Evolutionary conservation across 2,113 vertebrate genomes (phyloP).

Genomic region (Halichoeres trimaculatus): DNA sequence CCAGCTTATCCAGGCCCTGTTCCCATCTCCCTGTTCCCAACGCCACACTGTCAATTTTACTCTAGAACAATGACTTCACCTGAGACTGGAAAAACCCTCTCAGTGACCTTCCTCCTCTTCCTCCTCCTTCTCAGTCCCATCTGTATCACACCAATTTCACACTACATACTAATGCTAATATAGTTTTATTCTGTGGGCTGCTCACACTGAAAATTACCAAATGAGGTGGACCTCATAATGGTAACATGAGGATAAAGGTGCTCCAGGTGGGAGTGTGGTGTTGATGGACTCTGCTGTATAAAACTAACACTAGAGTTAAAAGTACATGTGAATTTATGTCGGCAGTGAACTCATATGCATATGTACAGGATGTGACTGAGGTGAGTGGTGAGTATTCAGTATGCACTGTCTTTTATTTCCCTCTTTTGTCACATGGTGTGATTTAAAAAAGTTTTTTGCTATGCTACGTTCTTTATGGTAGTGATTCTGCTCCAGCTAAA

Average conservation of each 20-base stretch:
- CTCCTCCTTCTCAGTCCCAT: slow-evolving; percentile 2
- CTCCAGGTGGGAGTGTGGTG: neutral
- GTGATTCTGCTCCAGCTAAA: no score
- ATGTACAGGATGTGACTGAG: neutral
- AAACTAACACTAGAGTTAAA: neutral
- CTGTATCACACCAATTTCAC: slow-evolving; percentile 42
- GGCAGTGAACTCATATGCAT: neutral
- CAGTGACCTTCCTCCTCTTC: slow-evolving; percentile 1
- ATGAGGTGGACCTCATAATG: slow-evolving; percentile 19
- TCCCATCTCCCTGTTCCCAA: neutral
- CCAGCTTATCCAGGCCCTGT: neutral
- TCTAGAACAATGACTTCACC: slow-evolving; percentile 40
- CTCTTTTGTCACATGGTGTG: no score
- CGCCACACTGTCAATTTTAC: slow-evolving; percentile 39
- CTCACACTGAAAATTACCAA: slow-evolving; percentile 15
- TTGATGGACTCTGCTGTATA: neutral
- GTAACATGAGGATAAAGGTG: neutral
- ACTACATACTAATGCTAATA: slow-evolving; percentile 32
- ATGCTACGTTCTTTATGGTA: no score
- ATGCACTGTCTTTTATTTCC: no score
- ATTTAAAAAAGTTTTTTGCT: no score
- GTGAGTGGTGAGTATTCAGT: neutral
- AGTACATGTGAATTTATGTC: neutral
- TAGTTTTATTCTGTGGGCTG: slow-evolving; percentile 20
- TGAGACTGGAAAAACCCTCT: slow-evolving; percentile 11